These are phyloP conservation scores for Agelastica alni DNA, from an alignment of 2,888 invertebrate genomes.

Conservation along the genomic window DNA sequence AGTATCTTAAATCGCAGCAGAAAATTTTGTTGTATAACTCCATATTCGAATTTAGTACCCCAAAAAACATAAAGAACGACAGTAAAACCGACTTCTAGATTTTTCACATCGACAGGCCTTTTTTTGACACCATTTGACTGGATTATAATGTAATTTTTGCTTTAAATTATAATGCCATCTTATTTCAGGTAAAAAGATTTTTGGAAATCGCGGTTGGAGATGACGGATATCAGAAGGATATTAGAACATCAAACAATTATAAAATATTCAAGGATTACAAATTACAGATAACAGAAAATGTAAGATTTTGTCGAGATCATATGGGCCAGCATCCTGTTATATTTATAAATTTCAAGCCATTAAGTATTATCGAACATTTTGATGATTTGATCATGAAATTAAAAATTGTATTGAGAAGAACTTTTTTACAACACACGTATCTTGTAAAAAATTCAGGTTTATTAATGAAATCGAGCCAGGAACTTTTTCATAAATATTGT, in stretches of 20 bases:
- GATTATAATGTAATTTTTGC: no score
- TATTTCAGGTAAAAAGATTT: slow-evolving; percentile 10
- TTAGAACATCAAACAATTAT: slow-evolving; percentile 12
- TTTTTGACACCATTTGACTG: no score
- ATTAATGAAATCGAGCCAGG: slow-evolving; percentile 14
- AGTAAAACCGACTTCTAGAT: no score
- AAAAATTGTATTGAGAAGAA: slow-evolving; percentile 8
- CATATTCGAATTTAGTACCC: no score
- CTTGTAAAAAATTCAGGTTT: slow-evolving; percentile 14
- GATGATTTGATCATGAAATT: slow-evolving; percentile 12
- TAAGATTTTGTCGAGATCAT: slow-evolving; percentile 14
- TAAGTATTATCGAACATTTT: neutral
- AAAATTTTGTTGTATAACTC: no score
- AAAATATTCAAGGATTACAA: slow-evolving; percentile 11
- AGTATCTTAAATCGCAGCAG: no score
- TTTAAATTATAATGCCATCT: no score
- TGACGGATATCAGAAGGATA: slow-evolving; percentile 7
- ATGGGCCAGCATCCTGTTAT: slow-evolving; percentile 20
- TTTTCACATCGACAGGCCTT: no score
- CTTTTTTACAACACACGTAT: slow-evolving; percentile 6
- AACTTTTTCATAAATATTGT: slow-evolving; percentile 16
- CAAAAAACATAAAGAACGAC: no score
- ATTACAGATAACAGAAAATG: slow-evolving; percentile 9
- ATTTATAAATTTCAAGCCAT: slow-evolving; percentile 16
- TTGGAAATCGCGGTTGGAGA: slow-evolving; percentile 13